A percentile compares a stretch with the other conserved stretches of the same genome.
phyloP scores from a whole-genome alignment of 2,113 vertebrate genomes.

The Odocoileus hemionus region DNA sequence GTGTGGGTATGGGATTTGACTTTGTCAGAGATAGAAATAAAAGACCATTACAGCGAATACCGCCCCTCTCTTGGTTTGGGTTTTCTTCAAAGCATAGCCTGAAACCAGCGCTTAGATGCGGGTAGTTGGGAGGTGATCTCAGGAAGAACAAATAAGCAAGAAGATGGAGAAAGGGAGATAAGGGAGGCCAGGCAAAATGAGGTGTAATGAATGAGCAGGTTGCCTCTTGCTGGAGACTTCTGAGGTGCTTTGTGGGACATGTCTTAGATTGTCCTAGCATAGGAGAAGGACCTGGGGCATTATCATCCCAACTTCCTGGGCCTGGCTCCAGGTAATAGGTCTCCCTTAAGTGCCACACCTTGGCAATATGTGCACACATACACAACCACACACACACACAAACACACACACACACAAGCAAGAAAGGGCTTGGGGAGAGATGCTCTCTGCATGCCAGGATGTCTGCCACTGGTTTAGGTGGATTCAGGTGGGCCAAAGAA shows the following conservation, averaged over 20 bases:
- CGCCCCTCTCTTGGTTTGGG: not conserved
- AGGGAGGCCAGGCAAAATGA: not conserved
- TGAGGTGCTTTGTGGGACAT: not conserved
- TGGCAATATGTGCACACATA: fast-evolving
- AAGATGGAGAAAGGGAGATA: not conserved
- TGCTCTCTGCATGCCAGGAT: not conserved
- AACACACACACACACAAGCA: not conserved
- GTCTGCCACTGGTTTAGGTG: no score
- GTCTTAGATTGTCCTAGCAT: not conserved
- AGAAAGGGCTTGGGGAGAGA: not conserved
- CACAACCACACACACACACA: not conserved
- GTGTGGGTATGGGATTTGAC: not conserved
- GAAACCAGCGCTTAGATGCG: not conserved
- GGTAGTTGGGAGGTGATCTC: not conserved
- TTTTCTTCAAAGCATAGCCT: not conserved
- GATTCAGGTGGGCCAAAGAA: not conserved
- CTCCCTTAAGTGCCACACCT: not conserved
- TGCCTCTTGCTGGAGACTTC: not conserved
- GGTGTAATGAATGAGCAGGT: not conserved
- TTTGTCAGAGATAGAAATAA: not conserved
- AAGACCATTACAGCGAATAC: not conserved
- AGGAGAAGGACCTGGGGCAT: not conserved
- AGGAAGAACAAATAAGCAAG: not conserved
- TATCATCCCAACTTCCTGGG: not conserved
- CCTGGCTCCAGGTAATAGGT: not conserved